Conservation (phyloP, 2,113 vertebrate genomes). For the Upupa epops region DNA sequence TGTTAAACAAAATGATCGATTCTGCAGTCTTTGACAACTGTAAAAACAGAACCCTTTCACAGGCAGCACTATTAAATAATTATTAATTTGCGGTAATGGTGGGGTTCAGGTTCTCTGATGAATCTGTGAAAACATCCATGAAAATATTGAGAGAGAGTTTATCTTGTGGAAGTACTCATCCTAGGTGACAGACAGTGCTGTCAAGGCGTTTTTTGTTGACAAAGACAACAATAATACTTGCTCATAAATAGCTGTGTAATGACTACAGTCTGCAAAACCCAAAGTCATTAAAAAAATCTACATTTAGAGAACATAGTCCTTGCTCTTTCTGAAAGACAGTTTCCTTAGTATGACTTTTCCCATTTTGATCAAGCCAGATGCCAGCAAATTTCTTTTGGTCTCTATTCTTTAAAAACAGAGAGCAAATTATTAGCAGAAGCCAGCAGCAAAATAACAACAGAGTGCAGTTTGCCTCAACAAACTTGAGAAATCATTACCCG, state of each 20-base stretch:
- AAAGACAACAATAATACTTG: slow-evolving; percentile 46
- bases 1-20: slow-evolving; percentile 19
- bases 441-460: slow-evolving; percentile 8
- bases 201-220: slow-evolving; percentile 33
- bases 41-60: slow-evolving; percentile 16
- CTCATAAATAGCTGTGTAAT: slow-evolving; percentile 52
- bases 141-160: slow-evolving; percentile 27
- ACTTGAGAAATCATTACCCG: slow-evolving; percentile 16
- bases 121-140: slow-evolving; percentile 17
- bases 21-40: slow-evolving; percentile 34
- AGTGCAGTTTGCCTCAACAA: neutral
- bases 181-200: slow-evolving; percentile 40
- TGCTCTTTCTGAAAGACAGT: slow-evolving; percentile 13
- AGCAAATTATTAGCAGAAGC: slow-evolving; percentile 36
- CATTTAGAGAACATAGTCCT: slow-evolving; percentile 42
- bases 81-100: slow-evolving; percentile 41
- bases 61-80: slow-evolving; percentile 26
- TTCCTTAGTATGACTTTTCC: slow-evolving; percentile 35
- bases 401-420: slow-evolving; percentile 26
- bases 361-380: slow-evolving; percentile 52
- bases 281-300: slow-evolving; percentile 42
- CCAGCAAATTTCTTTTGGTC: slow-evolving; percentile 4
- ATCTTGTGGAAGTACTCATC: slow-evolving; percentile 39
- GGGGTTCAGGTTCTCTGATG: neutral
- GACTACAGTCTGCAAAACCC: slow-evolving; percentile 34